A percentile compares a stretch with the other conserved stretches of the same genome.
Conservation (phyloP, 2,113 vertebrate genomes). For the Poeciliopsis prolifica region DNA sequence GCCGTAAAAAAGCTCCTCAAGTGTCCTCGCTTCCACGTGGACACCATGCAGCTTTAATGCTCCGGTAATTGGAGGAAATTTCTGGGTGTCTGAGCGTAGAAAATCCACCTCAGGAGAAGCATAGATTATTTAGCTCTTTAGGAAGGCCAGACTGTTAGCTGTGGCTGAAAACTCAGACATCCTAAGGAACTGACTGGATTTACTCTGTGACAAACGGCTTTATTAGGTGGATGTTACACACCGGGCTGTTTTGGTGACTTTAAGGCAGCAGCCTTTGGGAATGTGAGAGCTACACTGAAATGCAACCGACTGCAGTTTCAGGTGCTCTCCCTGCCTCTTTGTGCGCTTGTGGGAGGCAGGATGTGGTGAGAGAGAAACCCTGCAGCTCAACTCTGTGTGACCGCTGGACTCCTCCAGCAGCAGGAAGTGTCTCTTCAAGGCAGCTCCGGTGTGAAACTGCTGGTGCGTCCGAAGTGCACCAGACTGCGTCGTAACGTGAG, state of each 20-base stretch:
- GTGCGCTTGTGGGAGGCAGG: conserved; percentile 21
- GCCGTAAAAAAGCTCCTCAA: neutral
- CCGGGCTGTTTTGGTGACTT: neutral
- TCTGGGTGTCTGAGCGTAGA: neutral
- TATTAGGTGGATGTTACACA: neutral
- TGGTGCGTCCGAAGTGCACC: conserved; percentile 14
- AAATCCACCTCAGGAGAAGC: neutral
- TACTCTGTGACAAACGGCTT: neutral
- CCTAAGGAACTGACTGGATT: neutral
- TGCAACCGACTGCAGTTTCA: conserved; percentile 31
- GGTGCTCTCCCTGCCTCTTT: conserved; percentile 37
- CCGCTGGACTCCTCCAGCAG: neutral
- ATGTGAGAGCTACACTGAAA: conserved; percentile 44
- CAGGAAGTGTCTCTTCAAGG: conserved; percentile 5
- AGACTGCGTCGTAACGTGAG: conserved; percentile 12
- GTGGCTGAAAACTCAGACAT: neutral
- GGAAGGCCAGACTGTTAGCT: neutral
- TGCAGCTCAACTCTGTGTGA: neutral
- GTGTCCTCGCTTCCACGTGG: neutral
- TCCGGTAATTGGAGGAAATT: neutral
- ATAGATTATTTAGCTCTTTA: neutral
- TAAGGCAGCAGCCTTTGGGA: conserved; percentile 2
- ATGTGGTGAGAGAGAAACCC: conserved; percentile 7
- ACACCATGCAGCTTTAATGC: neutral
- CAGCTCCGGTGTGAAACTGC: conserved; percentile 21